Evolutionary conservation across 2,113 vertebrate species (phyloP).

Genomic region (Cisticola juncidis): DNA sequence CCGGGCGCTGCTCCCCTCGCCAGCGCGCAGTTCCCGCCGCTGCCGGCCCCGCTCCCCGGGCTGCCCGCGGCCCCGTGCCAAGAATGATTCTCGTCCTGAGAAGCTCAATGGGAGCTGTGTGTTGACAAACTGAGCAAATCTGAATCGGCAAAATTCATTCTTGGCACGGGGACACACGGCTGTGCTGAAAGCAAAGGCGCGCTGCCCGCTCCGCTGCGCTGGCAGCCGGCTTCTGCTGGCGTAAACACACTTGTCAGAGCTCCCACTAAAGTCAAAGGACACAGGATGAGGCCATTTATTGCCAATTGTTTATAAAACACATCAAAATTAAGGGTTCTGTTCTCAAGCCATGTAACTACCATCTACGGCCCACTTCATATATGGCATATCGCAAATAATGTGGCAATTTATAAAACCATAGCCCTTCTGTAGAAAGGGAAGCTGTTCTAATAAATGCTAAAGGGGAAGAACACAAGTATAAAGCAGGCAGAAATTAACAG

Average conservation of each 20-base stretch:
- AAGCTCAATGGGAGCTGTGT: conserved; percentile 20
- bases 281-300: conserved; percentile 20
- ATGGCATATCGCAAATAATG: conserved; percentile 13
- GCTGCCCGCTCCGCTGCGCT: not conserved
- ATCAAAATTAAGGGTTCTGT: conserved; percentile 33
- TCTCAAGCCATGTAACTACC: conserved; percentile 26
- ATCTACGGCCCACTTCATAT: not conserved
- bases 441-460: not conserved
- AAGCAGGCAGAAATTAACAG: not conserved
- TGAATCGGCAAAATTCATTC: conserved; percentile 30
- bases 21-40: not conserved
- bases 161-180: not conserved
- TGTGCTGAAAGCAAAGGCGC: not conserved
- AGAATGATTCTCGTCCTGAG: not conserved
- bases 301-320: conserved; percentile 53
- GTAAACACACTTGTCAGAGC: not conserved
- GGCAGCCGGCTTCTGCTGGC: not conserved
- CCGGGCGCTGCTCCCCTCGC: not conserved
- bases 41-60: not conserved
- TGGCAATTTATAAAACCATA: not conserved
- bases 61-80: conserved; percentile 23
- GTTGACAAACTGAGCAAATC: conserved; percentile 48
- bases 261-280: not conserved
- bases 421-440: not conserved
- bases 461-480: not conserved